Evolutionary conservation across 2,113 vertebrate genomes (phyloP), one percentile per base, ranked within the genome.

Genomic region (Pardalotus punctatus): DNA sequence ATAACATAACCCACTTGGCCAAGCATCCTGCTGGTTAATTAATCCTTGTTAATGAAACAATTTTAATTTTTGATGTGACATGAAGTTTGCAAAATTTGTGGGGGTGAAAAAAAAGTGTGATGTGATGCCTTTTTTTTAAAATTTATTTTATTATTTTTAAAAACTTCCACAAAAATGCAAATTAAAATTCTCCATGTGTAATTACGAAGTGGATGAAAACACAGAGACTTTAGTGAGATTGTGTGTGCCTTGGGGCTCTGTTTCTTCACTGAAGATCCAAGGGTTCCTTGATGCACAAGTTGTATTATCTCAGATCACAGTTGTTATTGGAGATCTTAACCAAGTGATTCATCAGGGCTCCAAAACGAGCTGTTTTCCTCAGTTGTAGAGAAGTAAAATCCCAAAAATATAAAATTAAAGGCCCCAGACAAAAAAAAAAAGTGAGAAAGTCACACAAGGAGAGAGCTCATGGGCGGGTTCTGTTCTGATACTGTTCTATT

Each of bases 261-360:
- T 38, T 91, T 81, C 47, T 13, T 12, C 95, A 85, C 51, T 10
- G 21, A 79, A 86, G 86, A 95, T 94, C 86, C 91, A 90, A 95
- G 67, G 58, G 11, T 64, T 90, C 62, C 91, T 87, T 92, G 92
- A 91, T 88, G 54, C 35, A 53, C 22, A 8, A 72, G 35, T 66
- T 51, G 60, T n/a, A 1, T 78, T 60, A 22, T 31, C n/a, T 87
- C 45, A 57, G 91, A 92, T 96, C 86, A 88, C 76, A 87, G 88
- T 16, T 72, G 11, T 48, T 67, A 27, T 2, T 29, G 78, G 45
- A 78, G 83, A 54, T 84, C 77, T 66, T 43, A 43, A 87, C 43
- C 77, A 9, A 81, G 33, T 87, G 86, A 93, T 62, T 96, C 90
- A 70, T 76, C 71, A 11, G 40, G 62, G 8, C 25, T 92, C 17